Base-by-base conservation (phyloP, 1,140 invertebrate genomes). In the Bombus waltoni region DNA sequence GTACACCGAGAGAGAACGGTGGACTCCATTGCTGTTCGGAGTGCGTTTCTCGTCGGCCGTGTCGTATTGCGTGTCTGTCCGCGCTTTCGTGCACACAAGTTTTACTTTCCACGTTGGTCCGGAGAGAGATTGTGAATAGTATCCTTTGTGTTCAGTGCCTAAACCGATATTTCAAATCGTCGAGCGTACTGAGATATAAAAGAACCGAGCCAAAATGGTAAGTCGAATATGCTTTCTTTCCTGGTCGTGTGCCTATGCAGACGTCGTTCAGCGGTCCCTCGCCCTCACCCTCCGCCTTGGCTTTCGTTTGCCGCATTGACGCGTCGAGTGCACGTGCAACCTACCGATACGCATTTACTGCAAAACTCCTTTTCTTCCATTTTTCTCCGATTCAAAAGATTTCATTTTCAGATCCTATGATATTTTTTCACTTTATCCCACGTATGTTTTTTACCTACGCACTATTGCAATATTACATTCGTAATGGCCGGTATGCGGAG, bases 1-100 rank as follows among this genome's bases (percentile, higher is more conserved):
- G 91, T 86, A 92, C 92, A 88, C 57, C 89, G 91, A 92, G 83
- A 92, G 91, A 92, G 90, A 93, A 92, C 92, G 90, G 84, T 71
- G 87, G 90, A 89, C 93, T 94, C 94, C 94, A 95, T 94, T 94
- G 91, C 94, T 94, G 92, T 93, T 84, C 90, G 73, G 92, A 94
- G 94, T 94, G 93, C 89, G 93, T 93, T 94, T 93, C 90, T 89
- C 89, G 87, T 89, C 91, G 92, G 92, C 90, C 88, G 91, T 88
- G 89, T 88, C 65, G 75, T 85, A 80, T 79, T 84, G 83, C 80
- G 79, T 86, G 85, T 87, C 86, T 87, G 57, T 87, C 86, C 87
- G 84, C 79, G 82, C 72, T 74, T 71, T 76, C 88, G 88, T 89
- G 79, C 59, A 89, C 85, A 85, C 44, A 75, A 86, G 84, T 89